Conservation (phyloP, 2,888 invertebrate genomes). For the Himalopsyche anomala region DNA sequence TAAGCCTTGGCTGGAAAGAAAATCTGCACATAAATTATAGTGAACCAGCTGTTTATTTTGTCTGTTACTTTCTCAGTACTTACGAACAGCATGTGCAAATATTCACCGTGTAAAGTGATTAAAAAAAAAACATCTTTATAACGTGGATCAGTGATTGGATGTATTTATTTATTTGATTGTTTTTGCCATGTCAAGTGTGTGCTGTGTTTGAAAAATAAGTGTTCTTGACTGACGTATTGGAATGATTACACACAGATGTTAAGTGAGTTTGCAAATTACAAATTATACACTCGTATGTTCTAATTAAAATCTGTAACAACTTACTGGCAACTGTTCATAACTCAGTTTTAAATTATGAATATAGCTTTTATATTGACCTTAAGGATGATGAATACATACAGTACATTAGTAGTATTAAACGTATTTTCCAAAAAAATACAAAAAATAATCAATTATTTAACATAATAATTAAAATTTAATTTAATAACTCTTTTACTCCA, state of each 20-base stretch:
- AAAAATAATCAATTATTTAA: too few species aligned
- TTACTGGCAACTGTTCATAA: background rate
- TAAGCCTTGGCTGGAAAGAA: too few species aligned
- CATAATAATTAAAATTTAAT: too few species aligned
- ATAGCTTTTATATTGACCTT: background rate
- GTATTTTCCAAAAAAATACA: too few species aligned
- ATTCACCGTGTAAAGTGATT: background rate
- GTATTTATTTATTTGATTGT: constrained; percentile 41
- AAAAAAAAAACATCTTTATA: constrained; percentile 14
- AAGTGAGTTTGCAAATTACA: constrained; percentile 33
- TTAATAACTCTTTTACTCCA: too few species aligned
- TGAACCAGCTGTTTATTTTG: constrained; percentile 27
- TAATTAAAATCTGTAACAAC: background rate
- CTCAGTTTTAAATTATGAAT: background rate
- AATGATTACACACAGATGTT: constrained; percentile 36
- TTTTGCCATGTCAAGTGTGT: constrained; percentile 41
- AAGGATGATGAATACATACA: too few species aligned
- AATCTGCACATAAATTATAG: too few species aligned
- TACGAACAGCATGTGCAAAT: constrained; percentile 13
- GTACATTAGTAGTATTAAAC: too few species aligned
- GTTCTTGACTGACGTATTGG: constrained; percentile 19
- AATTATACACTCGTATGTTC: background rate
- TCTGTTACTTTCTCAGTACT: background rate
- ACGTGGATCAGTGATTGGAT: constrained; percentile 25
- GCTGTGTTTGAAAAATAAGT: constrained; percentile 12